Evolutionary conservation across 2,797 vertebrate species (phyloP), one percentile per base, ranked within the genome.

Genomic region (Poeciliopsis infans): DNA sequence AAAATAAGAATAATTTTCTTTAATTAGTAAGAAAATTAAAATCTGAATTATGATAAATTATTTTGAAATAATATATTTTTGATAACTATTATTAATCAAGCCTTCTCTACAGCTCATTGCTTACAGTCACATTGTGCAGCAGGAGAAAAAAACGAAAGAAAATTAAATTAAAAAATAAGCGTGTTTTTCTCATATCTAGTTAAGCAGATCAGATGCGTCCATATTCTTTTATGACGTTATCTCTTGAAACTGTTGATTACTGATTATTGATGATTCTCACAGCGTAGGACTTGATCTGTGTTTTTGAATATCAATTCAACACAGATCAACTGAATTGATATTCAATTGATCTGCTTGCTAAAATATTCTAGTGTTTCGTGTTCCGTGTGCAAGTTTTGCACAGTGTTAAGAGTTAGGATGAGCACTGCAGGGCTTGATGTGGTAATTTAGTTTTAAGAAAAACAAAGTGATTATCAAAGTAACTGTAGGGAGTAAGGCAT

Each of bases 121-220:
- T 76, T 46, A 12, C 71, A 39, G 55, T 72, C 77, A 72, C 28
- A 18, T 64, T 59, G 39, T 66, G 43, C 68, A 20, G 53, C 59
- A 43, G 79, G 78, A 78, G 87, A 77, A 78, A 86, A 78, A 70
- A 77, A 90, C 82, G 4, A 41, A 74, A 86, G 83, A 45, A 5
- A 73, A 85, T 85, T 87, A 92, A 91, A 90, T 88, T 57, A 5
- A 86, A 87, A 88, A 91, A 88, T 79, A 88, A 87, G 74, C 77
- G 72, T 79, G 79, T 80, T 66, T 36, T 66, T 66, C 4, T 66
- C 33, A 66, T 68, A 41, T 39, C 36, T 41, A 41, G 36, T 41
- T 68, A 25, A 68, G 28, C 49, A 53, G 66, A 45, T 73, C 68
- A 61, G 55, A 47, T 61, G 72, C 53, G 25, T 80, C 57, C 68